Evolutionary conservation across 2,888 invertebrate genomes (phyloP).

Genomic region (Protonemura montana): DNA sequence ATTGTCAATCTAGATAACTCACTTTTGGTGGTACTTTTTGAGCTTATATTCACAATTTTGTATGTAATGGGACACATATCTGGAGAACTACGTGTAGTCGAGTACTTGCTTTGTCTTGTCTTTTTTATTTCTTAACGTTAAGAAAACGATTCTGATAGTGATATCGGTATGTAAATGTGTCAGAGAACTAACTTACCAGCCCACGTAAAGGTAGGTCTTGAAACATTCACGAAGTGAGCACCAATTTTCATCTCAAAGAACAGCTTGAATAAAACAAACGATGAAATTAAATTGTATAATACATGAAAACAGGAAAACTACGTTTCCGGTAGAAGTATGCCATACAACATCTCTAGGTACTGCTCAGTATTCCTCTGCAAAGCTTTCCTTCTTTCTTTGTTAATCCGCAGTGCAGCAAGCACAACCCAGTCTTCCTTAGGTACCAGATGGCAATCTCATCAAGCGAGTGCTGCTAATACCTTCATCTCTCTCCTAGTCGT

Average conservation of each 20-base stretch:
- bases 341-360: not conserved
- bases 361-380: not conserved
- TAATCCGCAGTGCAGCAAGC: constrained; percentile 34
- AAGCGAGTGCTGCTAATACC: constrained; percentile 37
- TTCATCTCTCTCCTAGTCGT: not conserved
- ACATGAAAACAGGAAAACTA: constrained; percentile 12
- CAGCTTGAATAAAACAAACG: constrained; percentile 31
- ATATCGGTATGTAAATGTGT: not conserved
- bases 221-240: not conserved
- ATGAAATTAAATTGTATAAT: constrained; percentile 1
- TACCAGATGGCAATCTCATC: constrained; percentile 39
- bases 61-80: too few relatives aligned
- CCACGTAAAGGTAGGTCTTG: not conserved
- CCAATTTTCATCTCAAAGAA: constrained; percentile 7
- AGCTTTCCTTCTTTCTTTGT: constrained; percentile 29
- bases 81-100: too few relatives aligned
- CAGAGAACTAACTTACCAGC: not conserved
- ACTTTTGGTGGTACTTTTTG: too few relatives aligned
- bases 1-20: not conserved
- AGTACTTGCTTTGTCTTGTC: not conserved
- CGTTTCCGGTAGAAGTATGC: not conserved
- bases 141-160: not conserved
- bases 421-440: not conserved
- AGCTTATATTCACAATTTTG: too few relatives aligned
- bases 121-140: not conserved